These are phyloP conservation scores for Mythimna impura DNA, from an alignment of 2,888 invertebrate species.

Conservation along the genomic window DNA sequence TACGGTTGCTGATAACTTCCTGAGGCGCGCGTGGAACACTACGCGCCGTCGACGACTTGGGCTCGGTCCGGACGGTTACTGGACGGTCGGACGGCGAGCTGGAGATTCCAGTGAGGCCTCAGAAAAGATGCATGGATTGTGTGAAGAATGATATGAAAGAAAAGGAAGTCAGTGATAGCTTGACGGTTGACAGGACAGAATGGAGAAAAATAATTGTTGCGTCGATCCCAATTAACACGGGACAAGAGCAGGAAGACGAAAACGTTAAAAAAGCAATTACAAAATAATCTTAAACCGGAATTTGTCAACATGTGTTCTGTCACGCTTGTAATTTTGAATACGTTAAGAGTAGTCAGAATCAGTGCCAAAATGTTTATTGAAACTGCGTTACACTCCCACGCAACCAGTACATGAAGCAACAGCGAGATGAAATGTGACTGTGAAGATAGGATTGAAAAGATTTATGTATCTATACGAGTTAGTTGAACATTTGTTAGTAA, in stretches of 20 bases:
- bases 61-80: too few relatives aligned
- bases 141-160: too few relatives aligned
- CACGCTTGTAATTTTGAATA: constrained; percentile 36
- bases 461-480: background rate
- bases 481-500: constrained; percentile 2
- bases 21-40: too few relatives aligned
- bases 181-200: too few relatives aligned
- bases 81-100: too few relatives aligned
- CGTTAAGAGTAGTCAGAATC: constrained; percentile 32
- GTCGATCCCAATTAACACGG: too few relatives aligned
- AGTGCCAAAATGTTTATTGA: constrained; percentile 51
- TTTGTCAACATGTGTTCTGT: constrained; percentile 36
- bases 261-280: constrained; percentile 4
- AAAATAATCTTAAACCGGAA: constrained; percentile 16
- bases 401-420: constrained; percentile 36
- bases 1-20: too few relatives aligned
- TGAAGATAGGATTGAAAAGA: constrained; percentile 4
- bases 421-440: constrained; percentile 26
- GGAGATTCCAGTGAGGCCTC: too few relatives aligned
- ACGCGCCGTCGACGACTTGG: too few relatives aligned
- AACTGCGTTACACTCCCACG: constrained; percentile 43
- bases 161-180: too few relatives aligned
- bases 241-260: background rate
- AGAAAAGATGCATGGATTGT: too few relatives aligned
- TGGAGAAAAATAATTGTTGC: too few relatives aligned